A percentile compares a stretch with the other conserved stretches of the same genome.
These are phyloP conservation scores for Asteroscopus sphinx DNA, from an alignment of 2,888 invertebrate genomes.

Conservation along the genomic window DNA sequence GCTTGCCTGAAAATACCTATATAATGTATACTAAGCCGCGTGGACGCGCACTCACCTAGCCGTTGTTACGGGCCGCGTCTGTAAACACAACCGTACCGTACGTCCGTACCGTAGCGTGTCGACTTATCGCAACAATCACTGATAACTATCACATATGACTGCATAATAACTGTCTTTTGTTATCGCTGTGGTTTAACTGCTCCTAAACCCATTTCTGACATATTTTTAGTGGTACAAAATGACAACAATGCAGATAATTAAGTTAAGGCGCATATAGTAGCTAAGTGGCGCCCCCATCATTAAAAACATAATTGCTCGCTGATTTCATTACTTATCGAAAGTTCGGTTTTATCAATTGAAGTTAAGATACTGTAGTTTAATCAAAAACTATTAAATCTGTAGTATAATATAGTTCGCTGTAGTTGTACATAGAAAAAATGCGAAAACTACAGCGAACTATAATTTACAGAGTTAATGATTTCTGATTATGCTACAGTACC, in stretches of 20 bases:
- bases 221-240: slow-evolving; percentile 6
- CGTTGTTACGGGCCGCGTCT: slow-evolving; percentile 58
- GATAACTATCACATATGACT: slow-evolving; percentile 65
- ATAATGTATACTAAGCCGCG: slow-evolving; percentile 34
- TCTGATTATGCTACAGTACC: no score
- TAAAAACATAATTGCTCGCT: no score
- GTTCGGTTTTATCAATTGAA: no score
- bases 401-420: no score
- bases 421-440: no score
- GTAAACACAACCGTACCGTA: slow-evolving; percentile 68
- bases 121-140: slow-evolving; percentile 69
- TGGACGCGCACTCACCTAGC: slow-evolving; percentile 14
- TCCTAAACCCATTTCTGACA: slow-evolving; percentile 16
- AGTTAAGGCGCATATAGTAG: neutral
- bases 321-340: no score
- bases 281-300: no score
- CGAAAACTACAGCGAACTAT: no score
- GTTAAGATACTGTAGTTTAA: no score
- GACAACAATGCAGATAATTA: slow-evolving; percentile 10
- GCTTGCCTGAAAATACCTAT: slow-evolving; percentile 56
- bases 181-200: slow-evolving; percentile 17
- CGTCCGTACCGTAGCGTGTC: slow-evolving; percentile 57
- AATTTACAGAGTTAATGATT: no score
- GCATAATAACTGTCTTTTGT: slow-evolving; percentile 61
- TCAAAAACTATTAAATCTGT: no score